Evolutionary conservation across 2,888 invertebrate species (phyloP).

Genomic region (Leptothorax acervorum): DNA sequence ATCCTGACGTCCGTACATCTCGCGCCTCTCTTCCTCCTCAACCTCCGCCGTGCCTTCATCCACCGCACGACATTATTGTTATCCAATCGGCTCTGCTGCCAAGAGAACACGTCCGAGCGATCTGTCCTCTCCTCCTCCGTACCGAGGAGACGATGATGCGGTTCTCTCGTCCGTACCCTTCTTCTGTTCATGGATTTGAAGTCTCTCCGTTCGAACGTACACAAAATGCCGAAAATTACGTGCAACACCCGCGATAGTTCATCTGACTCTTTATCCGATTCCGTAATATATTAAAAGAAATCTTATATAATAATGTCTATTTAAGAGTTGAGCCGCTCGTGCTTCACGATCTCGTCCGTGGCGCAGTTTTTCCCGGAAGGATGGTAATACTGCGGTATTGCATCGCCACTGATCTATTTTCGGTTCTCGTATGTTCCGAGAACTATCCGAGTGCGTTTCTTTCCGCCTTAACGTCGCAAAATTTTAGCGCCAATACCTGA

Average conservation of each 20-base stretch:
- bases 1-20: slow-evolving; percentile 72
- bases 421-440: slow-evolving; percentile 56
- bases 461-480: slow-evolving; percentile 27
- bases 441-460: slow-evolving; percentile 49
- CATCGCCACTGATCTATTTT: slow-evolving; percentile 71
- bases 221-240: slow-evolving; percentile 6
- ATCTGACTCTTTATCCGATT: not conserved
- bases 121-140: slow-evolving; percentile 29
- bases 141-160: slow-evolving; percentile 57
- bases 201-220: slow-evolving; percentile 38
- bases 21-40: slow-evolving; percentile 52
- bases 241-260: slow-evolving; percentile 2
- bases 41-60: slow-evolving; percentile 67
- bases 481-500: not conserved
- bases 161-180: slow-evolving; percentile 38
- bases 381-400: slow-evolving; percentile 66
- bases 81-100: slow-evolving; percentile 45
- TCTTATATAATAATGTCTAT: slow-evolving; percentile 43
- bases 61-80: slow-evolving; percentile 69
- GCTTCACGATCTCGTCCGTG: slow-evolving; percentile 53
- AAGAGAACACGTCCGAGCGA: slow-evolving; percentile 41
- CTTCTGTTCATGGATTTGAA: slow-evolving; percentile 65
- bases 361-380: slow-evolving; percentile 65
- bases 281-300: slow-evolving; percentile 20
- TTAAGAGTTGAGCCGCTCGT: slow-evolving; percentile 17